phyloP scores from a whole-genome alignment of 2,113 vertebrate genomes.

The Chloropsis hardwickii region DNA sequence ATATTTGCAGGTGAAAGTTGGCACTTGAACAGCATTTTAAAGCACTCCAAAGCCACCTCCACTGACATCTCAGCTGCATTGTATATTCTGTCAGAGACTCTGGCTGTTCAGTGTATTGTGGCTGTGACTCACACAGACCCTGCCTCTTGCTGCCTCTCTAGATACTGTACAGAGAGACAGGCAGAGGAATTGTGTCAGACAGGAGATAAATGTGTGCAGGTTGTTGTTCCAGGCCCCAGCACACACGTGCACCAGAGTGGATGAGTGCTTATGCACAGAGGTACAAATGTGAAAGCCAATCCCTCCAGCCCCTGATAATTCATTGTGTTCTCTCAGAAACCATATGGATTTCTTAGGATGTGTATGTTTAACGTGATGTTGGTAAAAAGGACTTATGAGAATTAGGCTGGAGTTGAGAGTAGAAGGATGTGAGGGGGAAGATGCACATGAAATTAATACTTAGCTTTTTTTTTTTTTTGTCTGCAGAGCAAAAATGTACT shows the following conservation, averaged over 20 bases:
- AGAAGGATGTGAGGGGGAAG: neutral
- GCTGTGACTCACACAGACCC: slow-evolving; percentile 45
- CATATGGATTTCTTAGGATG: neutral
- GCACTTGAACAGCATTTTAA: slow-evolving; percentile 19
- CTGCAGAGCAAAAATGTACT: neutral
- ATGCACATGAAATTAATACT: neutral
- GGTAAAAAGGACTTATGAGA: neutral
- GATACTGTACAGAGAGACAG: neutral
- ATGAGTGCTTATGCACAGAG: neutral
- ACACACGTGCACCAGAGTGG: neutral
- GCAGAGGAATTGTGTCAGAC: neutral
- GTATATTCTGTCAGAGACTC: slow-evolving; percentile 19
- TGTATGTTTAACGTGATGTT: neutral
- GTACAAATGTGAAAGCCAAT: neutral
- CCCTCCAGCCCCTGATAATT: neutral
- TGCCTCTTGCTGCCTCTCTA: neutral
- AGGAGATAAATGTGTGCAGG: neutral
- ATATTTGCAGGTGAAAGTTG: slow-evolving; percentile 12
- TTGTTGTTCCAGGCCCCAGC: neutral
- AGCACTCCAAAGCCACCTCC: slow-evolving; percentile 46
- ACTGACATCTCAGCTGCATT: slow-evolving; percentile 24
- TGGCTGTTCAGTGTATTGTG: neutral
- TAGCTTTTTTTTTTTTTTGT: neutral
- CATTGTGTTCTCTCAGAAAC: neutral
- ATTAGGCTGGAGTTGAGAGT: neutral